These are phyloP conservation scores for Pollicipes pollicipes DNA, from an alignment of 1,140 invertebrate genomes.

Conservation along the genomic window DNA sequence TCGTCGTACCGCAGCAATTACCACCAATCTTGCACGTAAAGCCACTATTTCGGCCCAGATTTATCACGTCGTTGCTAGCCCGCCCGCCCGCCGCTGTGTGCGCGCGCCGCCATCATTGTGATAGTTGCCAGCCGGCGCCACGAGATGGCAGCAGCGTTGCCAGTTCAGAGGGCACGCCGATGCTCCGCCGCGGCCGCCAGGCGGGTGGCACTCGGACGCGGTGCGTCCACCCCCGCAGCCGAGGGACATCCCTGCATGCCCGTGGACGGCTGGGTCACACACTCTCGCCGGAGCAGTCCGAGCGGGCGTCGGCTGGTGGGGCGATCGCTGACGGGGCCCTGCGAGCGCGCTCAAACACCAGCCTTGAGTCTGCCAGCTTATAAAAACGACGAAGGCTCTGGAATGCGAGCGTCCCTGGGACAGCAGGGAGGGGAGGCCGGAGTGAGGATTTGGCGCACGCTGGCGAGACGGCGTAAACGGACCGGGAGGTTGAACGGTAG, in stretches of 20 bases:
- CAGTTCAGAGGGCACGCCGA: not conserved
- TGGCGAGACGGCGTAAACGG: no score
- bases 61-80: not conserved
- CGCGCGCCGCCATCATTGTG: not conserved
- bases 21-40: not conserved
- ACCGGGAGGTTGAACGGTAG: no score
- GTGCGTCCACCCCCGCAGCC: no score
- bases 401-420: slow-evolving; percentile 1
- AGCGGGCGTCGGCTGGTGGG: no score
- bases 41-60: not conserved
- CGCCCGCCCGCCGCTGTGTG: not conserved
- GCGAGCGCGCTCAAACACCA: no score
- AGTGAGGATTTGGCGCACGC: no score
- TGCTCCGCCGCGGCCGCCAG: no score
- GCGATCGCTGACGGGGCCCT: no score
- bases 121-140: no score
- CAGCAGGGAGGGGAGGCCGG: not conserved
- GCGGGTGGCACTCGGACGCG: no score
- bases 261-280: no score
- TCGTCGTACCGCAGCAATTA: not conserved
- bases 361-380: not conserved
- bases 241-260: not conserved
- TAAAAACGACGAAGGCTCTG: not conserved
- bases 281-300: no score
- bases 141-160: not conserved